Evolutionary conservation across 2,113 vertebrate species (phyloP), one percentile per base, ranked within the genome.

Genomic region (Casuarius casuarius): DNA sequence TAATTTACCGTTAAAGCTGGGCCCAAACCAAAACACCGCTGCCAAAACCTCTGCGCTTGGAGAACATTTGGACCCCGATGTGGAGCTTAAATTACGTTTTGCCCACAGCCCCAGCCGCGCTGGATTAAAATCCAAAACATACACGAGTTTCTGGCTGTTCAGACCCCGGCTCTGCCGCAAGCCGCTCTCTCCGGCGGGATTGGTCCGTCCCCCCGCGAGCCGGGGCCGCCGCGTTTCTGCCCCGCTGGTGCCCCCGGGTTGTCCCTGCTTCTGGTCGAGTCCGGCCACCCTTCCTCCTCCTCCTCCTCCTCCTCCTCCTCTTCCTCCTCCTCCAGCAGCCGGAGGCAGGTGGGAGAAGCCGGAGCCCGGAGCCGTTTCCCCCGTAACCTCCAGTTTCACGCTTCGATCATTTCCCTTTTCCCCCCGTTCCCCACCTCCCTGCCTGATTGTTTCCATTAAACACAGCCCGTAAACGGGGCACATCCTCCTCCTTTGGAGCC

Each of bases 1-100:
- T 96, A 94, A 90, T 95, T 90, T 91, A 59, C 91, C 88, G 11
- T 74, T 67, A 84, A 88, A 86, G 65, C 78, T 86, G 91, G 89
- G 95, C 82, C 67, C 73, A 84, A 78, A 90, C 89, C 89, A 89
- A 89, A n/a, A 23, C 48, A 73, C 62, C 51, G 1, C 42, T 92
- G 96, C 95, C 95, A 91, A 95, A 96, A 49, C 92, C 89, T 87
- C 91, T 0, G 1, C 80, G 2, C 71, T 87, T 79, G 83, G 93
- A 92, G 88, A 90, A 40, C n/a, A 10, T 56, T 85, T 33, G 78
- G 91, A 84, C 81, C 78, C 63, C 1, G 51, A 92, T 74, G 70
- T 90, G 82, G 82, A 92, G 82, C 72, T 97, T 66, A 28, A 80
- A 93, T 95, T 88, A 33, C 95, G 71, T 54, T 86, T 73, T 4